A percentile compares a stretch with the other conserved stretches of the same genome.
Conservation (phyloP, 2,113 vertebrate genomes). For the Mobula hypostoma region DNA sequence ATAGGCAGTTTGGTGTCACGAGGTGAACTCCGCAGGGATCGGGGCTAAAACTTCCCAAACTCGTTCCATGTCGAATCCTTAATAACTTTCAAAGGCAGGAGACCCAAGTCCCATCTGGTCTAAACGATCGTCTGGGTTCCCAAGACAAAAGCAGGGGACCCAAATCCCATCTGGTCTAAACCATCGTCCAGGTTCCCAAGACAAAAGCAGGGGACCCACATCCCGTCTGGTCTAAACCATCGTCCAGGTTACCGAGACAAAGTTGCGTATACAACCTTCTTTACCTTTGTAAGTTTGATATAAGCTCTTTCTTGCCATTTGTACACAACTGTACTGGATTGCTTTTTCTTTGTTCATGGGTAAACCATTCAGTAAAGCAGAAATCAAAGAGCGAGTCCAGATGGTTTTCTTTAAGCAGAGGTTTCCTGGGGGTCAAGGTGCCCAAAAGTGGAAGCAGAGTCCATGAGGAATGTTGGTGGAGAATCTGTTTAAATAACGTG, state of each 20-base stretch:
- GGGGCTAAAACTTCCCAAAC: constrained; percentile 3
- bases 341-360: neutral
- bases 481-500: neutral
- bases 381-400: neutral
- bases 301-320: neutral
- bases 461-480: neutral
- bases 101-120: neutral
- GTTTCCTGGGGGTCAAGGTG: neutral
- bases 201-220: neutral
- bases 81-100: constrained; percentile 1
- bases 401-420: neutral
- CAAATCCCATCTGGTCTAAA: neutral
- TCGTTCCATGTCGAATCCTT: neutral
- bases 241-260: neutral
- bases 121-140: neutral
- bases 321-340: neutral
- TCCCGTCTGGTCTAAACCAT: neutral
- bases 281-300: neutral
- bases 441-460: neutral
- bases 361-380: neutral
- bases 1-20: neutral
- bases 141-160: neutral
- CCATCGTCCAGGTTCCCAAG: neutral
- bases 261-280: neutral
- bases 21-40: neutral